phyloP scores from a whole-genome alignment of 2,888 invertebrate genomes.

The Pomacea canaliculata region DNA sequence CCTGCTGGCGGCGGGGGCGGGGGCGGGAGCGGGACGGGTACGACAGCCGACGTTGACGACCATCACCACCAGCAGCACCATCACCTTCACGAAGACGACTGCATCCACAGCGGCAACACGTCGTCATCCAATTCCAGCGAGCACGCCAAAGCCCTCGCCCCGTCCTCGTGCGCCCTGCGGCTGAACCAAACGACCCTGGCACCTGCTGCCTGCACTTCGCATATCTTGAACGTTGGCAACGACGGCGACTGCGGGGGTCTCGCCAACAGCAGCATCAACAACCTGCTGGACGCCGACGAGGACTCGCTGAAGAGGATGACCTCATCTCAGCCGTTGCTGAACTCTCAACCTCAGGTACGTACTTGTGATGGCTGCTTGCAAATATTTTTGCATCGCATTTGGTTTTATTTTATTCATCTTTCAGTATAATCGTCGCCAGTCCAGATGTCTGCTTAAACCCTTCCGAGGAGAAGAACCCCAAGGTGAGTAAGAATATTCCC shows the following conservation, averaged over 20 bases:
- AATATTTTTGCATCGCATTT: background rate
- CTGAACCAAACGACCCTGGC: conserved; percentile 32
- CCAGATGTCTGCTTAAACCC: no score
- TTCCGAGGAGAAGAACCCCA: no score
- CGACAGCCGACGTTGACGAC: conserved; percentile 9
- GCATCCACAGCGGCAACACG: conserved; percentile 19
- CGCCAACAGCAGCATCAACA: conserved; percentile 60
- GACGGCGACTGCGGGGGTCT: conserved; percentile 50
- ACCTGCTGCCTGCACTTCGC: conserved; percentile 3
- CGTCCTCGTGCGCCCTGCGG: conserved; percentile 40
- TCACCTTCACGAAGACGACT: conserved; percentile 18
- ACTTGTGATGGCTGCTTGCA: no score
- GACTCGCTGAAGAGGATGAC: conserved; percentile 63
- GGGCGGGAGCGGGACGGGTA: conserved; percentile 39
- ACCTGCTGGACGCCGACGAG: conserved; percentile 64
- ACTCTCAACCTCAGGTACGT: conserved; percentile 41
- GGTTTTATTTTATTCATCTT: background rate
- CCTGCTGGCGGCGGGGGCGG: conserved; percentile 30
- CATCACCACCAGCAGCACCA: background rate
- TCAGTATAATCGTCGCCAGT: no score
- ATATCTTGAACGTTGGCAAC: conserved; percentile 34
- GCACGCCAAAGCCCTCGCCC: conserved; percentile 37
- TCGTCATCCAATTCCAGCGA: conserved; percentile 22
- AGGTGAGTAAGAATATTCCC: no score
- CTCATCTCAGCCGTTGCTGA: conserved; percentile 59